Evolutionary conservation across 2,888 invertebrate genomes (phyloP).

Genomic region (Scotopteryx bipunctaria): DNA sequence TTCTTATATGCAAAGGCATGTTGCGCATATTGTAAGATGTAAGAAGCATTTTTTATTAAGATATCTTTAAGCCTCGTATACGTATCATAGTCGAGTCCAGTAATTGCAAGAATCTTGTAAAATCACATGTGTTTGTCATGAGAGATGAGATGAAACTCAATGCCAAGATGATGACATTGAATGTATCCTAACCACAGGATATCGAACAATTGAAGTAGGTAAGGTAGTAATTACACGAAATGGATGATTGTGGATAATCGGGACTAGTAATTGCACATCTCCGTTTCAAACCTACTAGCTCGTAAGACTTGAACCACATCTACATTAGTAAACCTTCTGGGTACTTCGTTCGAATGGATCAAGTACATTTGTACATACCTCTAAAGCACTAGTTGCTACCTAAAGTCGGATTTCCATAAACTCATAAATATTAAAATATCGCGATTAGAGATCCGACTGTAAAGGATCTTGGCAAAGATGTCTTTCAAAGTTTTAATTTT

Average conservation of each 20-base stretch:
- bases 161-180: conserved; percentile 27
- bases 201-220: conserved; percentile 44
- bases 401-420: too few relatives aligned
- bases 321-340: neutral
- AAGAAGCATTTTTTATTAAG: neutral
- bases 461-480: too few relatives aligned
- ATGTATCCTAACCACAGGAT: conserved; percentile 38
- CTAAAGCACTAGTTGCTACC: too few relatives aligned
- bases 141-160: conserved; percentile 24
- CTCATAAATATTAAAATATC: too few relatives aligned
- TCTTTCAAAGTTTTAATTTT: too few relatives aligned
- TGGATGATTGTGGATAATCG: conserved; percentile 41
- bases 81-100: neutral
- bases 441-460: too few relatives aligned
- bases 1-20: neutral
- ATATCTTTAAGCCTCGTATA: too few relatives aligned
- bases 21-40: neutral
- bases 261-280: conserved; percentile 20
- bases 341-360: neutral
- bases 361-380: too few relatives aligned
- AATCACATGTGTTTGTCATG: neutral
- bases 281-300: conserved; percentile 18
- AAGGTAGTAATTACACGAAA: conserved; percentile 37
- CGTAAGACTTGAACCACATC: conserved; percentile 3
- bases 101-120: neutral